Conservation (phyloP, 1,140 invertebrate genomes). For the Delia radicum region DNA sequence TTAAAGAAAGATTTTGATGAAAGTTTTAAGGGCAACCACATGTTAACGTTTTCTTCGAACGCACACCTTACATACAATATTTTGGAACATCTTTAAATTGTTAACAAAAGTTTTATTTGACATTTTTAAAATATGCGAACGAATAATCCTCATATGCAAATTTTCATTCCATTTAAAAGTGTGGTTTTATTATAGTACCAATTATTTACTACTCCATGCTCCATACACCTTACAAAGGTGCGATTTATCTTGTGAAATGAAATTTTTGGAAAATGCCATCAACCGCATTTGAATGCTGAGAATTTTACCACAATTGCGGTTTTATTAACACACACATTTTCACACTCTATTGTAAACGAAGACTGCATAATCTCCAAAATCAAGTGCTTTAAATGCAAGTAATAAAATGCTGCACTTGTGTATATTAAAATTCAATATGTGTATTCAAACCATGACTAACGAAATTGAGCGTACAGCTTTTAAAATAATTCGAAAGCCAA, state of each 20-base stretch:
- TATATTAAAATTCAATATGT: too few relatives aligned
- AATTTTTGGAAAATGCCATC: background rate
- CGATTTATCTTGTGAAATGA: background rate
- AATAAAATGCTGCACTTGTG: background rate
- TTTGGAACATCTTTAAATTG: too few relatives aligned
- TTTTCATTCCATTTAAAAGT: background rate
- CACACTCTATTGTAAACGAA: background rate
- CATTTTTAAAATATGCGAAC: too few relatives aligned
- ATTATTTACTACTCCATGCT: too few relatives aligned
- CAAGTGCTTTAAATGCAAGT: background rate
- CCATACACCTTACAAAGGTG: background rate
- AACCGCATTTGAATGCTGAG: background rate
- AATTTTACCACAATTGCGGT: conserved; percentile 1
- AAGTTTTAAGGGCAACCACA: too few relatives aligned
- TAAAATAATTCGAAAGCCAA: too few relatives aligned
- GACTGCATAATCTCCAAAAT: background rate
- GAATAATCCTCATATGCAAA: conserved; percentile 4
- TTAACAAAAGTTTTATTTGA: too few relatives aligned
- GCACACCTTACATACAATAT: too few relatives aligned
- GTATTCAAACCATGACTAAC: background rate
- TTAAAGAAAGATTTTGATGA: too few relatives aligned
- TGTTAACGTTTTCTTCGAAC: too few relatives aligned
- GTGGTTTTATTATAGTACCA: background rate
- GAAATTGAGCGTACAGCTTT: background rate
- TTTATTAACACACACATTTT: background rate